Evolutionary conservation across 1,140 invertebrate species (phyloP).

Genomic region (Plodia interpunctella): DNA sequence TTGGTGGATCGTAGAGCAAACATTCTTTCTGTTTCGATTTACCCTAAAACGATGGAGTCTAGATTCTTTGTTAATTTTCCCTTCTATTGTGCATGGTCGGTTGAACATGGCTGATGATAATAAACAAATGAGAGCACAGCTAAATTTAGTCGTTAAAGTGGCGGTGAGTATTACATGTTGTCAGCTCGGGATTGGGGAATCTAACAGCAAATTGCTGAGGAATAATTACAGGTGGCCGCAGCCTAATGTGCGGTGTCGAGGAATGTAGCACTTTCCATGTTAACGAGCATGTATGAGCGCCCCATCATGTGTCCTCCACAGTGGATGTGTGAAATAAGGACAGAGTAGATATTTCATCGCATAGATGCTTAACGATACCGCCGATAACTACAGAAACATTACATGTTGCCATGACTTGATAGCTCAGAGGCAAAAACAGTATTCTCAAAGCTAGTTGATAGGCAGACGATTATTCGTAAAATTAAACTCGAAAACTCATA

Average conservation of each 20-base stretch:
- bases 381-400: too few species aligned
- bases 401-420: too few species aligned
- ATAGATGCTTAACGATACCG: background rate
- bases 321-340: background rate
- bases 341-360: background rate
- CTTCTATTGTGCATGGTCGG: too few species aligned
- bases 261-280: conserved; percentile 46
- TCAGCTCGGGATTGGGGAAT: background rate
- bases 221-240: conserved; percentile 39
- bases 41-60: too few species aligned
- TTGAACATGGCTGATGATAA: background rate
- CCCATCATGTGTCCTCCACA: conserved; percentile 24
- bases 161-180: background rate
- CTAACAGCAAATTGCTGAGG: background rate
- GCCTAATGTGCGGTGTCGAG: conserved; percentile 44
- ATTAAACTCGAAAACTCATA: too few species aligned
- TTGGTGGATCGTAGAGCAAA: too few species aligned
- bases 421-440: too few species aligned
- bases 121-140: background rate
- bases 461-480: too few species aligned
- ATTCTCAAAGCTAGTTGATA: too few species aligned
- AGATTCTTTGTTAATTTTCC: too few species aligned
- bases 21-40: too few species aligned
- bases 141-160: background rate
- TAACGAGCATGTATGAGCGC: conserved; percentile 40